These are phyloP conservation scores for Archaeoteleia sp. DNA, from an alignment of 2,888 invertebrate species.

Conservation along the genomic window DNA sequence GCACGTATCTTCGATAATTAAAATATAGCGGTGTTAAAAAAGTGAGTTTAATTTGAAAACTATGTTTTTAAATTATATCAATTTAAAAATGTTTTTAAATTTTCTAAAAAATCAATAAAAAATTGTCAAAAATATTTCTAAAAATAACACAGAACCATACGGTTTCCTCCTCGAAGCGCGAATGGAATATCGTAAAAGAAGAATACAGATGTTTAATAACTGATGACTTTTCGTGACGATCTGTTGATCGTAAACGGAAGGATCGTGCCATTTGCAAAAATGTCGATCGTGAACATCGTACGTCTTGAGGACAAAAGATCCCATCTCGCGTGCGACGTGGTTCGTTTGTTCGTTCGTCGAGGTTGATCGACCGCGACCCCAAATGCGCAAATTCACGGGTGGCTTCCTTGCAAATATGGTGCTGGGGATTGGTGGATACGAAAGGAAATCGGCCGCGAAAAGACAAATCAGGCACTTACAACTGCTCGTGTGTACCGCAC, in stretches of 20 bases:
- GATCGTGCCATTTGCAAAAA: constrained; percentile 13
- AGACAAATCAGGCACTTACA: constrained; percentile 51
- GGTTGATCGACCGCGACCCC: constrained; percentile 47
- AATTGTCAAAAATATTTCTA: too few relatives aligned
- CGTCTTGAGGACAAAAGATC: constrained; percentile 32
- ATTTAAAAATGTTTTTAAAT: too few relatives aligned
- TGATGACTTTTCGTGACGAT: background rate
- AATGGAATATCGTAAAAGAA: too few relatives aligned
- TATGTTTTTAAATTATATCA: too few relatives aligned
- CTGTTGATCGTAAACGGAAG: background rate
- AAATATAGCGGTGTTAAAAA: too few relatives aligned
- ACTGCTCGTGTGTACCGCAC: constrained; percentile 13
- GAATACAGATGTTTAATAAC: too few relatives aligned
- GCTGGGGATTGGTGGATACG: constrained; percentile 44
- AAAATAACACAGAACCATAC: too few relatives aligned
- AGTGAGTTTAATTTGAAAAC: too few relatives aligned
- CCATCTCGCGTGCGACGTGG: constrained; percentile 30
- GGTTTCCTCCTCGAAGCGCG: too few relatives aligned
- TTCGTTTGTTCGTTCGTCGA: constrained; percentile 23
- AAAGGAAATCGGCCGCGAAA: constrained; percentile 48
- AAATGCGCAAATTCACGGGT: constrained; percentile 51
- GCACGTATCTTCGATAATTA: too few relatives aligned
- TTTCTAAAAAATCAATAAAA: too few relatives aligned
- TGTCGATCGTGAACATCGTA: background rate
- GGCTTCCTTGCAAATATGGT: constrained; percentile 52